Percentiles rank a stretch among this genome's conserved stretches.
These are phyloP conservation scores for Geodia barretti DNA, from an alignment of 37 sponge, comb jelly and placozoan genomes.

Conservation along the genomic window DNA sequence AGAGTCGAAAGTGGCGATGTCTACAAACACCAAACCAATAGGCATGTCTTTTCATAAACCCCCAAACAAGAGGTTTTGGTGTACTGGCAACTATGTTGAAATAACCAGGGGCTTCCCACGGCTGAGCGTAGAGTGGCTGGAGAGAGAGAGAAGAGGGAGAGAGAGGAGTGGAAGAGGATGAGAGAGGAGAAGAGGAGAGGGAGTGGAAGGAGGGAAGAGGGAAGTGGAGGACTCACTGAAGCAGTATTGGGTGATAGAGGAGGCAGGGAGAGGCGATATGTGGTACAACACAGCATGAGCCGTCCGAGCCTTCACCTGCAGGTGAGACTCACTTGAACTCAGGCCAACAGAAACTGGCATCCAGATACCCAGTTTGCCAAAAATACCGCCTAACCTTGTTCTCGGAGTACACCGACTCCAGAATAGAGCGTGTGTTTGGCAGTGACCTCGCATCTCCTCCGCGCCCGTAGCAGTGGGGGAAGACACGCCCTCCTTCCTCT, in stretches of 20 bases:
- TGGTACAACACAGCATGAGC: conserved; percentile 16
- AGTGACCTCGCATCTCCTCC: background rate
- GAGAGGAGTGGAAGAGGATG: no score
- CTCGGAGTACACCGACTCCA: conserved; percentile 59
- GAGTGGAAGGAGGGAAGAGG: background rate
- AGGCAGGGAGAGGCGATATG: background rate
- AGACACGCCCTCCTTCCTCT: conserved; percentile 1
- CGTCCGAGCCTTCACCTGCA: conserved; percentile 27
- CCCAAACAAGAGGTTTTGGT: background rate
- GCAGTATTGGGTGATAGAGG: background rate
- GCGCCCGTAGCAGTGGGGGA: background rate
- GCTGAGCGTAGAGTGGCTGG: conserved; percentile 71
- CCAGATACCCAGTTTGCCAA: no score
- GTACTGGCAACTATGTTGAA: conserved; percentile 38
- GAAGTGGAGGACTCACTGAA: background rate
- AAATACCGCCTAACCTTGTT: conserved; percentile 32
- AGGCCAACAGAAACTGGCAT: no score
- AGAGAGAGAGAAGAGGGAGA: conserved; percentile 1
- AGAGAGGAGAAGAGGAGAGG: no score
- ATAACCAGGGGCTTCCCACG: conserved; percentile 62
- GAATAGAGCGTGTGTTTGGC: conserved; percentile 28
- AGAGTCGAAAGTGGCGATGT: conserved; percentile 31
- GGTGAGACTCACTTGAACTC: background rate
- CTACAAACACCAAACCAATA: conserved; percentile 15
- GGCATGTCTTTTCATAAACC: no score